Base-by-base conservation (phyloP, 1,140 invertebrate species). In the Pseudobourletiella spinata region DNA sequence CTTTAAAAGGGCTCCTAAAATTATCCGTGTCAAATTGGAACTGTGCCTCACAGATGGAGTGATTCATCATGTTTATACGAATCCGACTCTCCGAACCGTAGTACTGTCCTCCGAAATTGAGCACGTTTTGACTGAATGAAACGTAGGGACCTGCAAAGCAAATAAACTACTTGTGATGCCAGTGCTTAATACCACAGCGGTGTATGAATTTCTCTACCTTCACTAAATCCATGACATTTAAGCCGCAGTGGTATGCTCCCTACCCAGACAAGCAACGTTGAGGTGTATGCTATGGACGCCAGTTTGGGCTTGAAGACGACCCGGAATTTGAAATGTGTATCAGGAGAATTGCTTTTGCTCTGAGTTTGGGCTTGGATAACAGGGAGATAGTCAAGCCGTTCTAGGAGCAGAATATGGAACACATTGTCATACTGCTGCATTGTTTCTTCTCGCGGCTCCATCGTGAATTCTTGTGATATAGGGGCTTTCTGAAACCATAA, bases 1-100 rank as follows among this genome's bases (percentile, higher is more conserved):
- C 54, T 28, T 58, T 52, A 25, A 63, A 63, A 4, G 28, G 16
- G 39, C 61, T 63, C 35, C 56, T 24, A 26, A 42, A 51, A 48
- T 63, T 63, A 42, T 63, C 61, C 11, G 25, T 29, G 30, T 63
- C 61, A 25, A 63, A 58, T 46, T 63, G 61, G 32, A 63, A 63
- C 4, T 35, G 2, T 15, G 55, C 61, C 25, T 22, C 24, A 24
- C 55, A 52, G 15, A n/a, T 51, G 0, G 61, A 63, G 22, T 52
- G 48, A 54, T 63, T 63, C 11, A 57, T 28, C 1, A 63, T 28
- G 26, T 57, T 30, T 24, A 63, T 28, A 2, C 3, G 14, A 20
- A 24, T 30, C 24, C 28, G 51, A 20, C 1, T 43, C 42, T 58
- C 61, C 1, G 24, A 18, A 15, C 39, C n/a, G 8, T 29, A 26